phyloP scores from a whole-genome alignment of 2,113 vertebrate genomes.

The Ophiodon elongatus region DNA sequence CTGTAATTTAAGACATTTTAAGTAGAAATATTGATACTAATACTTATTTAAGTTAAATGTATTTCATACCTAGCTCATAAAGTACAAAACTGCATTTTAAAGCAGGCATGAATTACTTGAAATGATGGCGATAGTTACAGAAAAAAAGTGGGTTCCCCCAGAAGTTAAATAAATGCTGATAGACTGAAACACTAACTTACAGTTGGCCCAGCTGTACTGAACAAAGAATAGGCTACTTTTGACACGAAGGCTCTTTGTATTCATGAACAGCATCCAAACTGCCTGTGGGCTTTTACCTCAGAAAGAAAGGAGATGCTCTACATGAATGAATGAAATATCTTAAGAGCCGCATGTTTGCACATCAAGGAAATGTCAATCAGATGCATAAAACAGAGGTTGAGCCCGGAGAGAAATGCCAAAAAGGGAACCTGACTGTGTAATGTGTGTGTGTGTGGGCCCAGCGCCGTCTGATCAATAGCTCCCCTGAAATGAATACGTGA shows the following conservation, averaged over 20 bases:
- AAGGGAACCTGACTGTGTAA: constrained; percentile 33
- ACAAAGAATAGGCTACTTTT: constrained; percentile 32
- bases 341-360: constrained; percentile 74
- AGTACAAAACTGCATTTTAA: constrained; percentile 46
- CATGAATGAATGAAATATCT: constrained; percentile 73
- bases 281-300: constrained; percentile 52
- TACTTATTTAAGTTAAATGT: constrained; percentile 22
- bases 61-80: constrained; percentile 41
- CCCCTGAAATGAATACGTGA: constrained; percentile 67
- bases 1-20: constrained; percentile 47
- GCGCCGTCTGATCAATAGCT: constrained; percentile 71
- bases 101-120: constrained; percentile 14
- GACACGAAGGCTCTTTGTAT: constrained; percentile 53
- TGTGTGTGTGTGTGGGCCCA: constrained; percentile 19
- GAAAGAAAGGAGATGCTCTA: constrained; percentile 53
- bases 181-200: constrained; percentile 13
- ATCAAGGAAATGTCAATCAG: constrained; percentile 78
- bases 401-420: constrained; percentile 74
- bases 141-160: constrained; percentile 29
- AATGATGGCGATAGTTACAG: background rate
- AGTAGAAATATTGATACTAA: constrained; percentile 15
- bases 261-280: constrained; percentile 31
- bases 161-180: constrained; percentile 42
- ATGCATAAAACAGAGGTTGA: constrained; percentile 77
- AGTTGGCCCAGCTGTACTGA: constrained; percentile 23